Evolutionary conservation across 2,888 invertebrate species (phyloP), one percentile per base, ranked within the genome.

Genomic region (Bombyx huttoni): DNA sequence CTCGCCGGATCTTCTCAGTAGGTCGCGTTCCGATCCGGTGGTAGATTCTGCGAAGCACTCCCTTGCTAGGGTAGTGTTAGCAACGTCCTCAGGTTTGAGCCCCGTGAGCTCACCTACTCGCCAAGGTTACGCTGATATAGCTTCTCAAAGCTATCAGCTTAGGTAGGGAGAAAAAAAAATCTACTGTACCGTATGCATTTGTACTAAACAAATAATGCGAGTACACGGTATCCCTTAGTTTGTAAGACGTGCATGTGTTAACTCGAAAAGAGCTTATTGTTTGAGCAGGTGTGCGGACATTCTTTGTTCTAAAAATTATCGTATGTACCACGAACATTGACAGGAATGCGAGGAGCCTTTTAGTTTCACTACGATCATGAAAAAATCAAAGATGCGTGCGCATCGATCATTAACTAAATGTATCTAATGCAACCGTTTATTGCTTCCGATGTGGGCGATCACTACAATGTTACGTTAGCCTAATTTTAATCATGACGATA

Each of bases 241-340:
- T 57, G 62, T 60, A 59, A 64, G 64, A 58, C 58, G 67, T 65
- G 24, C 24, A 24, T 24, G 68, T 67, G 75, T 74, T 80, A 78
- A 78, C 74, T 74, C 68, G 73, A 73, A 74, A 73, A 74, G 74
- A 75, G 72, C 70, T 58, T 64, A 67, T 66, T 85, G 81, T 87
- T 85, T 83, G 81, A 71, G 75, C 86, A 86, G 85, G 84, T 87
- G 88, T 75, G 66, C 57, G 62, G 64, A 65, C 66, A 70, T 65
- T 75, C 84, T 84, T 87, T 85, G 84, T 82, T 85, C 81, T 81
- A 67, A 58, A 74, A 82, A 86, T 88, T 87, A 87, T 78, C 85
- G 75, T 73, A 72, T 59, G 59, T 60, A 62, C 63, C 67, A 62
- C 70, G 65, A 65, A 68, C 68, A 64, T 12, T 40, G 6, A 40